A percentile compares a stretch with the other conserved stretches of the same genome.
phyloP scores from a whole-genome alignment of 2,888 invertebrate species.

The Drosophila neonasuta region DNA sequence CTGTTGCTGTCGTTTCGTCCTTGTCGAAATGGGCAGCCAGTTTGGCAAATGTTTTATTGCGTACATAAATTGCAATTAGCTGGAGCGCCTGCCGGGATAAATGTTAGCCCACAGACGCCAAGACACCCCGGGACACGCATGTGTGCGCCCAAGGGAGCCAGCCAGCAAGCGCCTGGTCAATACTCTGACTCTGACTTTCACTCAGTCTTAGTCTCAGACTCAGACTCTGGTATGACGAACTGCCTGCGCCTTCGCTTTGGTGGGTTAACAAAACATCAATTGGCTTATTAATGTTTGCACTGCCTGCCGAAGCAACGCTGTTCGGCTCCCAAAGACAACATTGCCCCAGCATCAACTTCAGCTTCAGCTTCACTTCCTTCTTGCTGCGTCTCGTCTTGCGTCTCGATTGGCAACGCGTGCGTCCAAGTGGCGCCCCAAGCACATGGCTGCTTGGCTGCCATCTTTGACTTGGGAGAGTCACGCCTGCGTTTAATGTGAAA shows the following conservation, averaged over 20 bases:
- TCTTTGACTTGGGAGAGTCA: slow-evolving; percentile 51
- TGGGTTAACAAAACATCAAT: slow-evolving; percentile 76
- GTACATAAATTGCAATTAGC: slow-evolving; percentile 77
- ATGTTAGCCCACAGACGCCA: slow-evolving; percentile 40
- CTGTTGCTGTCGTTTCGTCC: slow-evolving; percentile 14
- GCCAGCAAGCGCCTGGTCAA: slow-evolving; percentile 7
- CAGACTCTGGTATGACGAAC: slow-evolving; percentile 57
- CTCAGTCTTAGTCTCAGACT: too few relatives aligned
- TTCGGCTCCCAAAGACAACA: slow-evolving; percentile 16
- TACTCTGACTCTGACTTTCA: neutral
- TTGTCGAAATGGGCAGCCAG: slow-evolving; percentile 41
- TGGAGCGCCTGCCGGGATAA: slow-evolving; percentile 69
- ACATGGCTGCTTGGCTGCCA: slow-evolving; percentile 24
- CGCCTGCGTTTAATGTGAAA: slow-evolving; percentile 74
- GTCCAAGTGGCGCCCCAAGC: slow-evolving; percentile 64
- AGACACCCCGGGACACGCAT: slow-evolving; percentile 55
- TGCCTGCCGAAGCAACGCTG: slow-evolving; percentile 30
- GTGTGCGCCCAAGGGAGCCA: slow-evolving; percentile 49
- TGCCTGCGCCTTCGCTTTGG: slow-evolving; percentile 36
- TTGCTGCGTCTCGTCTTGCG: neutral
- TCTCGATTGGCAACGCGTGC: slow-evolving; percentile 54
- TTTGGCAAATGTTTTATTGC: slow-evolving; percentile 75
- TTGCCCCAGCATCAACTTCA: slow-evolving; percentile 14
- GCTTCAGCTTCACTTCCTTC: neutral
- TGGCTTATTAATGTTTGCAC: slow-evolving; percentile 72